Base-by-base conservation (phyloP, 2,113 vertebrate species). In the Ornithorhynchus anatinus region DNA sequence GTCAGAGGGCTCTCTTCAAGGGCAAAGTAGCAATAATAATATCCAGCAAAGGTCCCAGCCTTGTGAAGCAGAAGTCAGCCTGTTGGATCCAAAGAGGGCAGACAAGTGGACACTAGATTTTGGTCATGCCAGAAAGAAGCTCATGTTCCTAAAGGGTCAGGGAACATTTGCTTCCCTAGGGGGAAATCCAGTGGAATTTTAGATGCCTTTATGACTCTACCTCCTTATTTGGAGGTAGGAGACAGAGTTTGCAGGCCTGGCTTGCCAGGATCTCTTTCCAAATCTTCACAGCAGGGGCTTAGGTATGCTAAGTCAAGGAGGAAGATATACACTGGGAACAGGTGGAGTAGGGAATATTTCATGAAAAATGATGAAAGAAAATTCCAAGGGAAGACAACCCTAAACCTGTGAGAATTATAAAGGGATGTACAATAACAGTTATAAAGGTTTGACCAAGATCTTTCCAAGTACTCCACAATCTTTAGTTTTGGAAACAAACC, bases 321-420 rank as follows among this genome's bases (percentile, higher is more conserved):
- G 71, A 77, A 64, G 76, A 82, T 72, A 53, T 31, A 61, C 82
- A 82, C 59, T 9, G 1, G 20, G 50, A 45, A 77, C 80, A 85
- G 83, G 76, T 82, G 87, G 63, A 51, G 35, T 60, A 64, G 0
- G 13, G 37, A 72, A 20, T 64, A 0, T 11, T 48, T 79, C 66
- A 38, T 77, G 75, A 53, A 50, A 44, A n/a, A 1, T 0, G 45
- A 29, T 16, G 23, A 29, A n/a, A n/a, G n/a, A 48, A 17, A 16
- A 9, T 29, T 7, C 17, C 12, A 17, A 22, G 8, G 45, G 29
- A 48, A 48, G 15, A 50, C 19, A 5, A 17, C 5, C 2, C 8
- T 29, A 17, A 22, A 5, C 15, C 25, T 27, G 25, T 23, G n/a
- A n/a, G n/a, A n/a, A n/a, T n/a, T n/a, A n/a, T n/a, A n/a, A n/a